Base-by-base conservation (phyloP, 2,888 invertebrate species). In the Ectropis crepuscularia region DNA sequence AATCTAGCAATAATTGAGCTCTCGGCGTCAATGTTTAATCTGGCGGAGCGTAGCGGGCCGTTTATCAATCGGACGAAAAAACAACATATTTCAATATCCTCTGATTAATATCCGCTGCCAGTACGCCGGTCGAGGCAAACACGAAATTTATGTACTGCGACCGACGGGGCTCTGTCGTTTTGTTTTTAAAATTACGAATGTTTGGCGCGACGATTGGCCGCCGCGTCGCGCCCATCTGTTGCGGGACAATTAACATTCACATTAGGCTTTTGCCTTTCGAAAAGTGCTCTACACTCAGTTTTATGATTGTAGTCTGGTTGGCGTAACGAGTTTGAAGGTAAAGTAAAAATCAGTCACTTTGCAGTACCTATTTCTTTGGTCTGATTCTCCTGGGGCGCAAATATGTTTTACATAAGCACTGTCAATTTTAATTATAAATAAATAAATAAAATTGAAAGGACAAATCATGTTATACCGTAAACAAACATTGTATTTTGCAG, bases 61-160 rank as follows among this genome's bases (percentile, higher is more conserved):
- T 92, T 90, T 90, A 91, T 92, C 92, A 92, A 92, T 91, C 90
- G 83, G 73, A 74, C 84, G 86, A 89, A 91, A 92, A 92, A 92
- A 92, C 91, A 92, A 91, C 92, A 92, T 90, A 92, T 92, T 92
- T 92, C 92, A 91, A 92, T 92, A 92, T 92, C 87, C 90, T 83
- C 90, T 92, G 92, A 92, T 92, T 92, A 92, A 92, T 92, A 92
- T 90, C 91, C 90, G 88, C 88, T 89, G 90, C 88, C 90, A 88
- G 92, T 85, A 85, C 86, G 86, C 87, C 85, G 86, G 89, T 80
- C 86, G 90, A 89, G 80, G 90, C 90, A 89, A 91, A 91, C 92
- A 88, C 83, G 86, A 88, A 91, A 92, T 92, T 92, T 92, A 92
- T 92, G 92, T 90, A 92, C 91, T 92, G 86, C 88, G 82, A 90